Evolutionary conservation across 2,113 vertebrate genomes (phyloP), one percentile per base, ranked within the genome.

Genomic region (Nothocercus julius): DNA sequence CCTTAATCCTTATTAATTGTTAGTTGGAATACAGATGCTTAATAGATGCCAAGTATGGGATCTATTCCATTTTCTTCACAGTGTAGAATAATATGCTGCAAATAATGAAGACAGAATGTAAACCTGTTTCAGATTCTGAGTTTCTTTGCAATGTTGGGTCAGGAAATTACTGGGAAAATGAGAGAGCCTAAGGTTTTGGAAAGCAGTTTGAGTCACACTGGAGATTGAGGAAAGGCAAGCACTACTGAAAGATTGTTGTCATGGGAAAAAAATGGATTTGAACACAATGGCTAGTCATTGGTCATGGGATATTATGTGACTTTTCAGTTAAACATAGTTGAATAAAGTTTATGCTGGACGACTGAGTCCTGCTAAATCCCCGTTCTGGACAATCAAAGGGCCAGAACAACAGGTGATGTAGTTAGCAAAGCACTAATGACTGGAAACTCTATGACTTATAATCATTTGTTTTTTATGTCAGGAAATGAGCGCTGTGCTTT

Each of bases 1-100:
- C 36, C 49, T 92, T 97, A 96, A 95, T 87, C 81, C 49, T 95
- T 87, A 96, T 93, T 96, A 95, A 96, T 93, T 90, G 36, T 94
- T 69, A 73, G 66, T 77, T 97, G 95, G 88, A 96, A 82, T 90
- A 76, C 45, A 84, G 77, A 82, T 82, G 44, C 62, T 79, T 94
- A 58, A 66, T 40, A 93, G 77, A 84, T 94, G 93, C 77, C 96
- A 96, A 96, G 77, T 63, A 66, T n/a, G 95, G 92, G 85, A 93
- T 69, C 24, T 54, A 24, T 79, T 96, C 81, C 92, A 92, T 34
- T 91, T 94, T 80, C 70, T 75, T 85, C 42, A 45, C 53, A 36
- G 12, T 34, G 44, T 62, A 83, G 34, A 82, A 73, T 70, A 66
- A 61, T 63, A 38, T 14, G 4, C 20, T 87, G n/a, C 15, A 86